A percentile compares a stretch with the other conserved stretches of the same genome.
phyloP scores from a whole-genome alignment of 2,113 vertebrate genomes.

The Mandrillus leucophaeus region DNA sequence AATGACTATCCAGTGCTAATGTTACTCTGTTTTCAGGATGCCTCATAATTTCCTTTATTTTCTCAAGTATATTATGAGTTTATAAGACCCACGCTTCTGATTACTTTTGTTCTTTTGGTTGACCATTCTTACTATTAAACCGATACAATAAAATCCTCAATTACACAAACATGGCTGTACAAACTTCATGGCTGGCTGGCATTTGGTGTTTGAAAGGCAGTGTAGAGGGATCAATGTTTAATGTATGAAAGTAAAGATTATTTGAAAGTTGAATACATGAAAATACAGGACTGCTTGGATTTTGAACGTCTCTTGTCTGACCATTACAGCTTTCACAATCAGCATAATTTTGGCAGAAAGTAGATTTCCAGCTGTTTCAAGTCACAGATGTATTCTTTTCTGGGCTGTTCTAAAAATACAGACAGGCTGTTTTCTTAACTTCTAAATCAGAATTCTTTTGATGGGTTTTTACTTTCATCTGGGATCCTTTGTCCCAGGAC shows the following conservation, averaged over 20 bases:
- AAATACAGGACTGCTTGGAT: not conserved
- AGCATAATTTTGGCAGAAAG: slow-evolving; percentile 50
- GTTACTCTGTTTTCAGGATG: not conserved
- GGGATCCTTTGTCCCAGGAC: slow-evolving; percentile 28
- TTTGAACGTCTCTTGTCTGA: slow-evolving; percentile 33
- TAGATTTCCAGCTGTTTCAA: slow-evolving; percentile 70
- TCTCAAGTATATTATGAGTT: slow-evolving; percentile 3
- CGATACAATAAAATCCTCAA: slow-evolving; percentile 50
- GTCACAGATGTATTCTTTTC: slow-evolving; percentile 71
- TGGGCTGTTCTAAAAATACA: slow-evolving; percentile 66
- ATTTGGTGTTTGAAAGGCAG: slow-evolving; percentile 6
- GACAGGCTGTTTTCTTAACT: slow-evolving; percentile 61
- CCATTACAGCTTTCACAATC: slow-evolving; percentile 53
- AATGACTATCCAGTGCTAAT: not conserved
- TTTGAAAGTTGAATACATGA: slow-evolving; percentile 31
- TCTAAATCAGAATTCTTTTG: slow-evolving; percentile 60
- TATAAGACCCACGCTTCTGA: not conserved
- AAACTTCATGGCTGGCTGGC: slow-evolving; percentile 15
- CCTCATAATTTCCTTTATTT: slow-evolving; percentile 30
- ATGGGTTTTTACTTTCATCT: slow-evolving; percentile 51
- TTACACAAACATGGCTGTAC: not conserved
- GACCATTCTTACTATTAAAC: slow-evolving; percentile 12
- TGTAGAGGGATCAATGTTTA: slow-evolving; percentile 12
- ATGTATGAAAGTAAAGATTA: slow-evolving; percentile 21
- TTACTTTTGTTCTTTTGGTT: slow-evolving; percentile 43